Conservation (phyloP, 2,113 vertebrate species). For the Ctenodactylus gundi region DNA sequence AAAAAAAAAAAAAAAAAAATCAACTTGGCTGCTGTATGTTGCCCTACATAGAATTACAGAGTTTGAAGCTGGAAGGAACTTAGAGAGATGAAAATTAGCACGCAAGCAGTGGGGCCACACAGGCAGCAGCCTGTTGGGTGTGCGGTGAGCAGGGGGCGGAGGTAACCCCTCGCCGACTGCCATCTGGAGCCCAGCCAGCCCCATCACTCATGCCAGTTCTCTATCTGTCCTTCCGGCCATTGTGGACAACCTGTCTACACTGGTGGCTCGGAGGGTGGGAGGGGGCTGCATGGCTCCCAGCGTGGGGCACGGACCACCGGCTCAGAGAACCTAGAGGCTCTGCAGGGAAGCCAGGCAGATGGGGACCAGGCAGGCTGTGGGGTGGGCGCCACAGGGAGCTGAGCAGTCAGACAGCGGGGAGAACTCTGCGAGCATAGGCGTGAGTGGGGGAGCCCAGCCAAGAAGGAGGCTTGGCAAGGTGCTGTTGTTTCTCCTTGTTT, state of each 20-base stretch:
- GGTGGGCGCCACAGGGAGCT: background rate
- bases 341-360: background rate
- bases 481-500: too few species aligned
- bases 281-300: background rate
- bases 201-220: background rate
- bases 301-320: background rate
- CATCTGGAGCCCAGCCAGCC: rapidly evolving
- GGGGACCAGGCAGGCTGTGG: rapidly evolving
- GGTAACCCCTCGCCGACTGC: background rate
- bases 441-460: too few species aligned
- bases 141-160: background rate
- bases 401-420: too few species aligned
- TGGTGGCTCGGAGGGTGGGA: background rate
- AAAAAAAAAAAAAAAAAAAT: background rate
- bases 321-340: background rate
- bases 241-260: background rate
- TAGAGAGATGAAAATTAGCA: background rate
- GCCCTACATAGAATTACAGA: background rate
- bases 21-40: background rate
- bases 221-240: background rate
- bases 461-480: too few species aligned
- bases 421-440: too few species aligned
- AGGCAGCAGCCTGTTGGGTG: background rate
- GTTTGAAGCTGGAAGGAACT: background rate
- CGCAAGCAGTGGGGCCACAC: background rate